Conservation (phyloP, 2,888 invertebrate species). For the Drosophila cognata region DNA sequence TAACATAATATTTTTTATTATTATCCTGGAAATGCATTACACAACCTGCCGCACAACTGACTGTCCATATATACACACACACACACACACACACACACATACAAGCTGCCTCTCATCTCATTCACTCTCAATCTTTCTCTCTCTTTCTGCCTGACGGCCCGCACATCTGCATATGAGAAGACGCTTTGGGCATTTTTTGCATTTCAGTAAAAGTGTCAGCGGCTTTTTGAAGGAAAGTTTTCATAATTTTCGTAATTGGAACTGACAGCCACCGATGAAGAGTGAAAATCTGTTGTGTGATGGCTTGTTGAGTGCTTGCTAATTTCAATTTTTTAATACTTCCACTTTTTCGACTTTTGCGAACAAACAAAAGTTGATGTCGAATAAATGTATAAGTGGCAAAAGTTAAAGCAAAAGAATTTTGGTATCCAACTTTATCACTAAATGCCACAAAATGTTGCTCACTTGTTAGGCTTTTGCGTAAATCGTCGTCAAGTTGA, state of each 20-base stretch:
- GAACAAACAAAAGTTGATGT: slow-evolving; percentile 28
- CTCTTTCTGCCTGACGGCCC: slow-evolving; percentile 10
- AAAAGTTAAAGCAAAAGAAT: slow-evolving; percentile 7
- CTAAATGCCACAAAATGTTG: slow-evolving; percentile 24
- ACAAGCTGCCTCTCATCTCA: background rate
- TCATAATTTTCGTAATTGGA: slow-evolving; percentile 55
- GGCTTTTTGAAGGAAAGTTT: slow-evolving; percentile 52
- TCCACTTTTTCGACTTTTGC: background rate
- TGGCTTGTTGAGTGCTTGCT: slow-evolving; percentile 7
- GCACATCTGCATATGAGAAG: slow-evolving; percentile 39
- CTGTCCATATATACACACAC: background rate
- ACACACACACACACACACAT: background rate
- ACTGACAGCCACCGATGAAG: slow-evolving; percentile 48
- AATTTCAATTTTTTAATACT: slow-evolving; percentile 38
- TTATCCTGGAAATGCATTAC: background rate
- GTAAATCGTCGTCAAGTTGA: slow-evolving; percentile 31
- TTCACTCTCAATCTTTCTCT: background rate
- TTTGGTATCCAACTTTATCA: slow-evolving; percentile 12
- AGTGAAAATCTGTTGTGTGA: slow-evolving; percentile 8
- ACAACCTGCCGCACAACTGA: slow-evolving; percentile 19
- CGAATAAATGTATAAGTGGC: background rate
- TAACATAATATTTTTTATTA: too few species aligned
- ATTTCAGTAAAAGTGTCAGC: slow-evolving; percentile 60
- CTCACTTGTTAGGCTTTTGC: slow-evolving; percentile 18
- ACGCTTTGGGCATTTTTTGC: slow-evolving; percentile 46